Evolutionary conservation across 1,140 invertebrate genomes (phyloP).

Genomic region (Nephotettix cincticeps): DNA sequence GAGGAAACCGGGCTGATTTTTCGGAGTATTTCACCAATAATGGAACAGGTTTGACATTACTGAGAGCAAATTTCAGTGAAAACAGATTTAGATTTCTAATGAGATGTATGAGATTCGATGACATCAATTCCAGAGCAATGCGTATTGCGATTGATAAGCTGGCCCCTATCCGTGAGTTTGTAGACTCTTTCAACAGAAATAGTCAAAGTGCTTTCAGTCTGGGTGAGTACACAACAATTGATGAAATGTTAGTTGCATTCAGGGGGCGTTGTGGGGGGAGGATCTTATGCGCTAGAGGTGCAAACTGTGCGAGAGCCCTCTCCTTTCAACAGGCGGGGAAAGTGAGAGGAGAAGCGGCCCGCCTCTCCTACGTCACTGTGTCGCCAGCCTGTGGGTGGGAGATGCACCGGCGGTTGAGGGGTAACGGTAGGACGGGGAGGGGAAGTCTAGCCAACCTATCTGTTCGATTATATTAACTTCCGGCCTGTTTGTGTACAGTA

Average conservation of each 20-base stretch:
- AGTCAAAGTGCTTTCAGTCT: slow-evolving; percentile 38
- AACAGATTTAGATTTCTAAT: slow-evolving; percentile 24
- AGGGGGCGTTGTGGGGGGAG: slow-evolving; percentile 44
- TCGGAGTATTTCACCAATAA: slow-evolving; percentile 3
- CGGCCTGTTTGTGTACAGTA: slow-evolving; percentile 38
- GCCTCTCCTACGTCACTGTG: no score
- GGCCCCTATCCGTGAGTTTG: slow-evolving; percentile 37
- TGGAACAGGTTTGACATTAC: slow-evolving; percentile 40
- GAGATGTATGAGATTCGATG: slow-evolving; percentile 24
- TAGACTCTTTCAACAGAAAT: slow-evolving; percentile 33
- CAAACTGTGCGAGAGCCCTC: no score
- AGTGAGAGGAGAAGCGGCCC: no score
- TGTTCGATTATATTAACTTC: no score
- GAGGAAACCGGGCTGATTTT: slow-evolving; percentile 5
- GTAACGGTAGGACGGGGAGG: no score
- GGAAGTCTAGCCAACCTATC: no score
- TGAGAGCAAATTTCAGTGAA: slow-evolving; percentile 41
- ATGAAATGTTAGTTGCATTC: slow-evolving; percentile 47
- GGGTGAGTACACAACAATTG: slow-evolving; percentile 44
- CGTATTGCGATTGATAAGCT: slow-evolving; percentile 14
- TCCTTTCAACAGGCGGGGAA: no score
- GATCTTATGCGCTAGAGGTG: no score
- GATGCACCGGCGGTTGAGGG: no score
- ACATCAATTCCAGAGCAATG: background rate
- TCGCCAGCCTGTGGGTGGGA: no score